Percentiles rank a stretch among this genome's conserved stretches.
Evolutionary conservation across 2,888 invertebrate genomes (phyloP).

Genomic region (Leistus spinibarbis): DNA sequence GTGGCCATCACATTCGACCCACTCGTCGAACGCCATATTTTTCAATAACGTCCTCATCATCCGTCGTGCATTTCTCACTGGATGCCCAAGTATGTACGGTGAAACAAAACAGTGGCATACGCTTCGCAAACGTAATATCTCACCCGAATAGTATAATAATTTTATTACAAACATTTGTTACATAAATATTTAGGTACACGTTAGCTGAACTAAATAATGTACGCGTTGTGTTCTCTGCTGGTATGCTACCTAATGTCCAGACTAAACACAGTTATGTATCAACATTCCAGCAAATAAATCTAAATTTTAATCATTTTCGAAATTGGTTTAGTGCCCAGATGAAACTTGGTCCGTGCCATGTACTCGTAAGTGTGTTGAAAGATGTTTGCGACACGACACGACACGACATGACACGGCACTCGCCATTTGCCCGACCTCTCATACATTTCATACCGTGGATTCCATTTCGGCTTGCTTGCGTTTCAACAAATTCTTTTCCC

Average conservation of each 20-base stretch:
- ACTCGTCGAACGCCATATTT: background rate
- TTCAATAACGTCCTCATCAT: background rate
- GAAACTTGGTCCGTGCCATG: conserved; percentile 11
- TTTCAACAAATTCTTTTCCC: conserved; percentile 12
- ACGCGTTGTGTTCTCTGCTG: background rate
- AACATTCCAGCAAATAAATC: conserved; percentile 28
- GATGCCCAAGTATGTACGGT: background rate
- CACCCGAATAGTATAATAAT: background rate
- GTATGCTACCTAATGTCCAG: background rate
- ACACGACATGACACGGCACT: conserved; percentile 14
- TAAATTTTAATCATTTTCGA: conserved; percentile 28
- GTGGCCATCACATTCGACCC: background rate
- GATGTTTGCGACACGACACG: background rate
- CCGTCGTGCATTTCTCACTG: background rate
- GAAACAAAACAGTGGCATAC: background rate
- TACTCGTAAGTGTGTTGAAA: background rate
- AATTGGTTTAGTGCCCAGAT: conserved; percentile 19
- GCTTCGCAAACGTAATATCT: background rate
- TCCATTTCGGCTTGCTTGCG: conserved; percentile 4
- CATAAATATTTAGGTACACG: background rate
- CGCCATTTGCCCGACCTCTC: background rate
- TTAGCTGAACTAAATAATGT: background rate
- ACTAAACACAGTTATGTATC: background rate
- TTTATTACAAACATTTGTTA: background rate
- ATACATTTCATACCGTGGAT: conserved; percentile 10